Conservation (phyloP, 2,113 vertebrate species). For the Tachycineta bicolor region DNA sequence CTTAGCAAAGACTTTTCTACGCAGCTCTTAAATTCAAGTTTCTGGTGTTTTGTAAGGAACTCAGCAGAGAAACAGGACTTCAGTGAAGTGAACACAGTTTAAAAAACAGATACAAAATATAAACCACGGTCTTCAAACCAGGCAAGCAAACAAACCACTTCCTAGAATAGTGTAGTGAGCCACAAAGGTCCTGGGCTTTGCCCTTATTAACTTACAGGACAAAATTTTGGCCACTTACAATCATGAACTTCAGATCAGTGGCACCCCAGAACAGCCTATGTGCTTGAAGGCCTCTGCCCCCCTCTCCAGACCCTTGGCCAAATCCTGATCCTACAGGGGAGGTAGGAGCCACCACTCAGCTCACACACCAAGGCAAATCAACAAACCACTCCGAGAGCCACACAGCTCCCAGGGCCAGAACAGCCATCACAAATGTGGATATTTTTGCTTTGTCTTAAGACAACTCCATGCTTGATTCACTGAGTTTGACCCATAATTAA, state of each 20-base stretch:
- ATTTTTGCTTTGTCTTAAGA: neutral
- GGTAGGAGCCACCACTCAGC: neutral
- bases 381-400: neutral
- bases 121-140: neutral
- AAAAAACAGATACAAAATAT: neutral
- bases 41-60: neutral
- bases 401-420: neutral
- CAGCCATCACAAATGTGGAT: neutral
- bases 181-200: neutral
- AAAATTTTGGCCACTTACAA: neutral
- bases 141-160: slow-evolving; percentile 5
- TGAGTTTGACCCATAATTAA: neutral
- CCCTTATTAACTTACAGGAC: neutral
- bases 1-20: neutral
- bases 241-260: neutral
- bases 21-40: neutral
- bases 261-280: neutral
- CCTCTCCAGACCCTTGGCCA: neutral
- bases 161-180: neutral
- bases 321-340: neutral
- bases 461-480: neutral
- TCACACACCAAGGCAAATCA: neutral
- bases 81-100: neutral
- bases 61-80: neutral
- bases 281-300: neutral